A percentile compares a stretch with the other conserved stretches of the same genome.
Conservation (phyloP, 2,888 invertebrate genomes). For the Stenurella melanura region DNA sequence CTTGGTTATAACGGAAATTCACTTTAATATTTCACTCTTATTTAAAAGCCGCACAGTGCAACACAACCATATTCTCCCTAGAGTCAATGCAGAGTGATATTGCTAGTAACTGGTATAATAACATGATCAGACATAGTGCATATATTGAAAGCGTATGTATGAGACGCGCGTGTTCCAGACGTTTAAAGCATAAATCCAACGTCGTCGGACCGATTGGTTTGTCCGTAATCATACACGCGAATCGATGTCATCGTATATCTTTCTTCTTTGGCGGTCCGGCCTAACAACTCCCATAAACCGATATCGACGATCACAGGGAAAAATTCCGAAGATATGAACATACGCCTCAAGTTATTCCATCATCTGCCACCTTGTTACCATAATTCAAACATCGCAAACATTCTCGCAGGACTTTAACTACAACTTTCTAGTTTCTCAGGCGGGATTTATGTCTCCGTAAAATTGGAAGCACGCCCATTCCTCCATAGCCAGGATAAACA, state of each 20-base stretch:
- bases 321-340: slow-evolving; percentile 56
- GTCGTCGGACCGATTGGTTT: slow-evolving; percentile 58
- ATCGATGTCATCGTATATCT: slow-evolving; percentile 63
- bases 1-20: too few relatives aligned
- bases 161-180: slow-evolving; percentile 47
- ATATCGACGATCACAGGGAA: slow-evolving; percentile 55
- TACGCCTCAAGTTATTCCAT: slow-evolving; percentile 52
- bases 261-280: slow-evolving; percentile 64
- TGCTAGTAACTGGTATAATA: slow-evolving; percentile 26
- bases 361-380: slow-evolving; percentile 58
- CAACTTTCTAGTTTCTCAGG: slow-evolving; percentile 18
- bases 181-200: slow-evolving; percentile 50
- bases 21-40: too few relatives aligned
- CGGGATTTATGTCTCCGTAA: slow-evolving; percentile 27
- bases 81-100: slow-evolving; percentile 10
- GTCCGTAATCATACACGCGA: slow-evolving; percentile 63
- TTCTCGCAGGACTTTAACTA: slow-evolving; percentile 24
- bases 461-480: slow-evolving; percentile 18
- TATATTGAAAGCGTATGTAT: slow-evolving; percentile 28
- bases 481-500: neutral
- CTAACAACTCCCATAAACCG: slow-evolving; percentile 62
- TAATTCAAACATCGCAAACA: slow-evolving; percentile 50
- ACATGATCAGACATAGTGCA: slow-evolving; percentile 18
- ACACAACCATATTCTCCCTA: neutral
- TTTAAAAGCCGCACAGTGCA: too few relatives aligned